Evolutionary conservation across 2,888 invertebrate genomes (phyloP).

Genomic region (Lamellibrachia satsuma): DNA sequence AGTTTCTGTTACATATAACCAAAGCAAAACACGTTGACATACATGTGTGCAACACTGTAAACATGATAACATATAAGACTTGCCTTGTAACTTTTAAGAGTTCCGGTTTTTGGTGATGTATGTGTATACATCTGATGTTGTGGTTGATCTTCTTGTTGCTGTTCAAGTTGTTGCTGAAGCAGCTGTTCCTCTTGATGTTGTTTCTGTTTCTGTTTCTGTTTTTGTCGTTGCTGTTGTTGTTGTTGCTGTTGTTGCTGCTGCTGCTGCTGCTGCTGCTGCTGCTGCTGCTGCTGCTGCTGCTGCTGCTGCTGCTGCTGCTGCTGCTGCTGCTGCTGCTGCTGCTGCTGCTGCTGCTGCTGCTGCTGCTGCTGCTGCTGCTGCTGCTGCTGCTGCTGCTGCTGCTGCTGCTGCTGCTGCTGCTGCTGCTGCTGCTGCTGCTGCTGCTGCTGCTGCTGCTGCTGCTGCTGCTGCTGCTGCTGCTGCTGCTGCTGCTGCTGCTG

Average conservation of each 20-base stretch:
- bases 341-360: background rate
- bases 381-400: background rate
- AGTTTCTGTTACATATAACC: background rate
- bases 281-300: too few relatives aligned
- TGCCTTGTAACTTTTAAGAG: background rate
- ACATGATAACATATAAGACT: background rate
- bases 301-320: background rate
- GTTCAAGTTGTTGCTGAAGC: background rate
- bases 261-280: background rate
- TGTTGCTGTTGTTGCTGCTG: background rate
- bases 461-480: too few relatives aligned
- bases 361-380: background rate
- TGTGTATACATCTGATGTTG: background rate
- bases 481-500: background rate
- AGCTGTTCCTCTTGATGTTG: background rate
- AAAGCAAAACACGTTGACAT: background rate
- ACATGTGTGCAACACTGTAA: background rate
- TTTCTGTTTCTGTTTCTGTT: background rate
- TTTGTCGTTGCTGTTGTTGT: background rate
- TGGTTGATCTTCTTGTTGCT: background rate
- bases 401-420: background rate
- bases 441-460: too few relatives aligned
- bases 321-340: background rate
- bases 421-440: background rate
- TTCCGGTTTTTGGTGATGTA: background rate